These are phyloP conservation scores for Cynaeus angustus DNA, from an alignment of 2,888 invertebrate genomes.

Conservation along the genomic window DNA sequence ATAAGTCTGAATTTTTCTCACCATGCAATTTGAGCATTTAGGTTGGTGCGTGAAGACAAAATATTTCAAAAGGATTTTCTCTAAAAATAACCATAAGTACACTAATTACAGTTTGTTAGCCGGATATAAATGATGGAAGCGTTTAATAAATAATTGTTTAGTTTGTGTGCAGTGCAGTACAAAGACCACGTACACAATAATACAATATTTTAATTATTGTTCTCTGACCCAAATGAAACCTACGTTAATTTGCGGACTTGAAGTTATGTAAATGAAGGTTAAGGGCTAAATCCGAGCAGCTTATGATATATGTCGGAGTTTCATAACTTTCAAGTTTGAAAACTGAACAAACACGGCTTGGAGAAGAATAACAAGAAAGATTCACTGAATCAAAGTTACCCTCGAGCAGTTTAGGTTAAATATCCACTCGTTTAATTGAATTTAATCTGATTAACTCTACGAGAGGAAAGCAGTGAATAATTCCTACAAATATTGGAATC, in stretches of 20 bases:
- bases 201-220: slow-evolving; percentile 61
- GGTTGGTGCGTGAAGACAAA: slow-evolving; percentile 4
- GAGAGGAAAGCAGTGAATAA: slow-evolving; percentile 2
- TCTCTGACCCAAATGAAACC: slow-evolving; percentile 59
- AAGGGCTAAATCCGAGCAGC: slow-evolving; percentile 56
- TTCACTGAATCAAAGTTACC: slow-evolving; percentile 25
- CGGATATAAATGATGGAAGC: background rate
- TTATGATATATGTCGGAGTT: slow-evolving; percentile 51
- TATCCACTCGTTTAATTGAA: slow-evolving; percentile 22
- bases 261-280: slow-evolving; percentile 61
- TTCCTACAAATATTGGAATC: slow-evolving; percentile 11
- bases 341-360: slow-evolving; percentile 37
- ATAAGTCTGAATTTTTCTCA: slow-evolving; percentile 27
- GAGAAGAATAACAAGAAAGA: slow-evolving; percentile 31
- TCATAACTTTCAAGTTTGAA: slow-evolving; percentile 34
- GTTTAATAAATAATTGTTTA: background rate
- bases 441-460: slow-evolving; percentile 16
- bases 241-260: slow-evolving; percentile 62
- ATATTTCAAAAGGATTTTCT: background rate
- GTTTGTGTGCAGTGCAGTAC: background rate
- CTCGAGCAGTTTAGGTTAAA: slow-evolving; percentile 7
- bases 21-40: slow-evolving; percentile 39
- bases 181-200: slow-evolving; percentile 32
- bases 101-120: slow-evolving; percentile 54
- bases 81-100: background rate